A percentile compares a stretch with the other conserved stretches of the same genome.
Conservation (phyloP, 2,113 vertebrate genomes). For the Helogale parvula region DNA sequence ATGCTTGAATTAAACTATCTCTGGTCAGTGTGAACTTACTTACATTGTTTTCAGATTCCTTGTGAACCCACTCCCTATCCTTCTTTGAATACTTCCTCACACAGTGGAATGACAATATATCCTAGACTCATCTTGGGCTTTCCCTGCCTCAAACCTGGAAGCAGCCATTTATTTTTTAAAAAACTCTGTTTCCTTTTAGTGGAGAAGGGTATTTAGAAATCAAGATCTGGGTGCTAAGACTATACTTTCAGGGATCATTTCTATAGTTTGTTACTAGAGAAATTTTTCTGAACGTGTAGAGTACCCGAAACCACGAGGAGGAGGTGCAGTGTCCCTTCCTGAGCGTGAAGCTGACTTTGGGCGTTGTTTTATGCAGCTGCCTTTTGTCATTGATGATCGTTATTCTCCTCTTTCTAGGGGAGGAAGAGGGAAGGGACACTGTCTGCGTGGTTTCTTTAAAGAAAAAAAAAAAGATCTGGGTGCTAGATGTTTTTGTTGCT, state of each 20-base stretch:
- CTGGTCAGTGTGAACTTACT: background rate
- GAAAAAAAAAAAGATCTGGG: background rate
- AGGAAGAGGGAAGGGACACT: no score
- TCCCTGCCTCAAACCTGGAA: background rate
- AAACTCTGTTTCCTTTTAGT: slow-evolving; percentile 21
- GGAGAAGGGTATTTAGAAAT: background rate
- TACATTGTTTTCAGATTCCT: background rate
- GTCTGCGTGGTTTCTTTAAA: no score
- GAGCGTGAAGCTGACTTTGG: no score
- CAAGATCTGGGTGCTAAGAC: background rate
- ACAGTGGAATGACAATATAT: background rate
- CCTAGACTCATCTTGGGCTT: background rate
- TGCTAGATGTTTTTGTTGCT: background rate
- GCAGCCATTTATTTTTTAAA: background rate
- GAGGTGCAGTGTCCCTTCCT: no score
- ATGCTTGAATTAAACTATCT: slow-evolving; percentile 13
- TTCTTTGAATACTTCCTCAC: background rate
- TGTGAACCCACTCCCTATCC: background rate
- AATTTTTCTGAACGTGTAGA: no score
- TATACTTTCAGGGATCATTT: no score
- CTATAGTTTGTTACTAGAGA: no score
- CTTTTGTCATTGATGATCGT: no score
- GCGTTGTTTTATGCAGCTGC: no score
- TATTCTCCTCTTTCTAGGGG: no score
- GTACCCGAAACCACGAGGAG: no score